Percentiles rank a stretch among this genome's conserved stretches.
Evolutionary conservation across 2,113 vertebrate species (phyloP).

Genomic region (rat (Rattus norvegicus)): DNA sequence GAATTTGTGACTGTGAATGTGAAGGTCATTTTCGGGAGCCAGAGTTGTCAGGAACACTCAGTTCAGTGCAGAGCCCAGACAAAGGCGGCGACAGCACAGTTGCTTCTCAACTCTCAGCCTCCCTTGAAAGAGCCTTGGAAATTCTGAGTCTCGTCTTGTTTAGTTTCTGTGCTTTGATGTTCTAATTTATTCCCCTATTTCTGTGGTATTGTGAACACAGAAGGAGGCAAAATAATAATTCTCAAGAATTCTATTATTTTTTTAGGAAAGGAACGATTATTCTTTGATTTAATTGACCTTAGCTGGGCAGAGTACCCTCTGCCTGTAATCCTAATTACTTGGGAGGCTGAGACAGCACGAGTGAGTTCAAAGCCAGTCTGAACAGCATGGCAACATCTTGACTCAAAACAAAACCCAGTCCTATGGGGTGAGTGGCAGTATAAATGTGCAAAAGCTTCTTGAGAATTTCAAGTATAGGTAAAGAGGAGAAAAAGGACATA

Average conservation of each 20-base stretch:
- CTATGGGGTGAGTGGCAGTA: neutral
- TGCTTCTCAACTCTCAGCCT: neutral
- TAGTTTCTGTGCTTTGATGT: neutral
- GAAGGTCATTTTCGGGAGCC: neutral
- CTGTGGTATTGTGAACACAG: slow-evolving; percentile 1
- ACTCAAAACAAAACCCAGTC: neutral
- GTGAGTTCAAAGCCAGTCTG: neutral
- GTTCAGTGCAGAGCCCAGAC: neutral
- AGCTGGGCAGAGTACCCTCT: neutral
- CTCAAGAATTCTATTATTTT: slow-evolving; percentile 21
- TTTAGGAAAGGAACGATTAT: neutral
- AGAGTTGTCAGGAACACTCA: neutral
- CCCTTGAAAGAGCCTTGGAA: neutral
- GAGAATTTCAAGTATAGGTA: neutral
- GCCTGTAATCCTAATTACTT: neutral
- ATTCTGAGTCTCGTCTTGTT: neutral
- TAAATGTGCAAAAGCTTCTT: neutral
- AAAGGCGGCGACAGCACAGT: neutral
- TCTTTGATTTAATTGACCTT: slow-evolving; percentile 16
- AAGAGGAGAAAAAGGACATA: neutral
- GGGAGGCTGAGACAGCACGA: neutral
- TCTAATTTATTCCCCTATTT: neutral
- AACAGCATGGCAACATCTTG: neutral
- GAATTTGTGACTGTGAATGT: neutral
- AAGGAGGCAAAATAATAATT: slow-evolving; percentile 3